Evolutionary conservation across 2,888 invertebrate genomes (phyloP).

Genomic region (Brachypalpus laphriformis): DNA sequence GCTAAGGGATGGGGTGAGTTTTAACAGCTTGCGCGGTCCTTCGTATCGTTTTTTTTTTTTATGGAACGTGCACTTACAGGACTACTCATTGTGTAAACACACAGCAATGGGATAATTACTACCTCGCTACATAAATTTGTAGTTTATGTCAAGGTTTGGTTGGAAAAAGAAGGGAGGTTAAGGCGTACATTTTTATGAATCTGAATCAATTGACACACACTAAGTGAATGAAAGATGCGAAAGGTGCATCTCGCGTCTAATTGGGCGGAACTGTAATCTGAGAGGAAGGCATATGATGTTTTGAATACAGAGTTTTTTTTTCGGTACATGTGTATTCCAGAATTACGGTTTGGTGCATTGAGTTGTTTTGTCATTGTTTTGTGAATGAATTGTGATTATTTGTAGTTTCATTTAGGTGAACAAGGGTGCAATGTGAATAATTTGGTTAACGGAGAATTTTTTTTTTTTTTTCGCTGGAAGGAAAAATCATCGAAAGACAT

Average conservation of each 20-base stretch:
- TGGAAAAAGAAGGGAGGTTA: constrained; percentile 23
- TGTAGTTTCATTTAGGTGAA: background rate
- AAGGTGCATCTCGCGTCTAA: constrained; percentile 48
- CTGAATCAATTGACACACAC: constrained; percentile 32
- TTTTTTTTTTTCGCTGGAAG: too few species aligned
- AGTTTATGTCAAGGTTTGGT: constrained; percentile 45
- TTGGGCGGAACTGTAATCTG: constrained; percentile 51
- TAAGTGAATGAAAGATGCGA: constrained; percentile 5
- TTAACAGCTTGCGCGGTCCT: constrained; percentile 59
- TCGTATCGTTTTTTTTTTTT: background rate
- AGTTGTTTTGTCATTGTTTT: background rate
- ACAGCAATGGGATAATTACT: constrained; percentile 53
- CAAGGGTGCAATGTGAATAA: too few species aligned
- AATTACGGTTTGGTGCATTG: background rate
- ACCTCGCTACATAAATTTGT: constrained; percentile 36
- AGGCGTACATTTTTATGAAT: constrained; percentile 38
- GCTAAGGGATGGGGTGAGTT: constrained; percentile 44
- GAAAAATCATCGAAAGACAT: too few species aligned
- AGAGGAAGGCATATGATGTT: constrained; percentile 14
- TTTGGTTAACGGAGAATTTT: too few species aligned
- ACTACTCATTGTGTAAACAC: constrained; percentile 1
- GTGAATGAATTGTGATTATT: background rate
- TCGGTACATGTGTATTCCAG: background rate
- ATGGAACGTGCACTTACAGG: constrained; percentile 18
- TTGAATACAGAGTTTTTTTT: background rate